Evolutionary conservation across 2,888 invertebrate genomes (phyloP).

Genomic region (Seira sanloemensis): DNA sequence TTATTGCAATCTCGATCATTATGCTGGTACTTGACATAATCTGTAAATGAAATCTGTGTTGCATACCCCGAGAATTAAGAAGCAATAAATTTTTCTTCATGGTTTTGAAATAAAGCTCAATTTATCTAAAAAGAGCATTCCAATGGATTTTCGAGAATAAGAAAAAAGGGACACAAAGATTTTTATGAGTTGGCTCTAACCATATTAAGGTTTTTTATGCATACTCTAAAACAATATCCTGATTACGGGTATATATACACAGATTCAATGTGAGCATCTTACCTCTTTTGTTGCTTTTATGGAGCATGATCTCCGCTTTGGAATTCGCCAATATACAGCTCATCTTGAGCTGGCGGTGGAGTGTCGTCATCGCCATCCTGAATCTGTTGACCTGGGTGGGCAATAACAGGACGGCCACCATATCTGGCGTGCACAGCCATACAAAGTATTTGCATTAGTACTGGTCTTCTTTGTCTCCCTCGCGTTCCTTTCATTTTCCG

Average conservation of each 20-base stretch:
- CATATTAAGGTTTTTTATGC: neutral
- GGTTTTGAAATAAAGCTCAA: conserved; percentile 13
- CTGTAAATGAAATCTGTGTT: neutral
- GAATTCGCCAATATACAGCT: conserved; percentile 27
- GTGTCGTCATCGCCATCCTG: neutral
- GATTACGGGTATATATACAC: too few species aligned
- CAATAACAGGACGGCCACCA: conserved; percentile 60
- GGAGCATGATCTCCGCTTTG: conserved; percentile 28
- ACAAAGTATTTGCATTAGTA: conserved; percentile 7
- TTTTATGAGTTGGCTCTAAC: too few species aligned
- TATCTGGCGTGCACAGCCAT: conserved; percentile 30
- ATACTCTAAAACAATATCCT: neutral
- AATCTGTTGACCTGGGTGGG: conserved; percentile 37
- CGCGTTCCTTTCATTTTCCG: conserved; percentile 62
- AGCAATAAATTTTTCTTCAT: conserved; percentile 33
- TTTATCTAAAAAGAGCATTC: neutral
- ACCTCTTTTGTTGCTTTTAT: conserved; percentile 56
- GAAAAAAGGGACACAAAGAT: neutral
- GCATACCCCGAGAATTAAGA: neutral
- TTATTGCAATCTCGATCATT: conserved; percentile 10
- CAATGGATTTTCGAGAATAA: neutral
- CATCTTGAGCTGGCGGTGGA: neutral
- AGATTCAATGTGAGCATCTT: conserved; percentile 21
- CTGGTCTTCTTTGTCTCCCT: conserved; percentile 33
- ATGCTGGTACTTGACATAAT: neutral